phyloP scores from a whole-genome alignment of 2,888 invertebrate species.

The Drosophila siamana region DNA sequence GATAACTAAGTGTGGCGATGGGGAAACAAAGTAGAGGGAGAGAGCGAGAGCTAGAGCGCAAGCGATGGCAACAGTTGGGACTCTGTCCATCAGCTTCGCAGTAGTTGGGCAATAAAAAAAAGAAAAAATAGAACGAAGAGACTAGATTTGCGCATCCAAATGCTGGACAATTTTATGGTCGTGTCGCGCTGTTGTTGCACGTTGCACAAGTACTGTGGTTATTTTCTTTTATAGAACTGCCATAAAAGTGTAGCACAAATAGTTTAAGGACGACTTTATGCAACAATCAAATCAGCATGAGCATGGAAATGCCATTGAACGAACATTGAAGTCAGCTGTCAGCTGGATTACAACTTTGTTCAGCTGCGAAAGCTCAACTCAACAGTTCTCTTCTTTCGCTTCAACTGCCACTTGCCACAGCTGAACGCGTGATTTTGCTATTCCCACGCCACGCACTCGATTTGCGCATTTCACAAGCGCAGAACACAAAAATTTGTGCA shows the following conservation, averaged over 20 bases:
- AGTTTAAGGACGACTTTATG: slow-evolving; percentile 13
- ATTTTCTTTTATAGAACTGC: slow-evolving; percentile 7
- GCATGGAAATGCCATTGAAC: not conserved
- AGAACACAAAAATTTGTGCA: too few relatives aligned
- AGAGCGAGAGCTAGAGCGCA: slow-evolving; percentile 24
- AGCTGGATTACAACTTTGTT: slow-evolving; percentile 29
- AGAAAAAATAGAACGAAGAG: too few relatives aligned
- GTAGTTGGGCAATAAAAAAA: slow-evolving; percentile 43
- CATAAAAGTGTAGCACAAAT: slow-evolving; percentile 34
- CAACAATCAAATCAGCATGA: slow-evolving; percentile 48
- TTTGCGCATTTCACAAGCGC: too few relatives aligned
- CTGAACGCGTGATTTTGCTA: too few relatives aligned
- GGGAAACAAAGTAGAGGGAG: not conserved
- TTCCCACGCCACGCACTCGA: not conserved
- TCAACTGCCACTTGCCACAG: not conserved
- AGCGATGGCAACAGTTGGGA: slow-evolving; percentile 45
- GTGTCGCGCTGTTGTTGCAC: not conserved
- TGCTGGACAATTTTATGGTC: slow-evolving; percentile 34
- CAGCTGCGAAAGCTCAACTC: slow-evolving; percentile 24
- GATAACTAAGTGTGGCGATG: slow-evolving; percentile 31
- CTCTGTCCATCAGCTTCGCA: slow-evolving; percentile 26
- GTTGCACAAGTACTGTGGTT: not conserved
- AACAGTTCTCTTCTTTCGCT: slow-evolving; percentile 18
- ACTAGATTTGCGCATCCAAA: slow-evolving; percentile 43
- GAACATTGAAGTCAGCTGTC: slow-evolving; percentile 30